Evolutionary conservation across 2,797 vertebrate species (phyloP), one percentile per base, ranked within the genome.

Genomic region (Nannoperca australis): DNA sequence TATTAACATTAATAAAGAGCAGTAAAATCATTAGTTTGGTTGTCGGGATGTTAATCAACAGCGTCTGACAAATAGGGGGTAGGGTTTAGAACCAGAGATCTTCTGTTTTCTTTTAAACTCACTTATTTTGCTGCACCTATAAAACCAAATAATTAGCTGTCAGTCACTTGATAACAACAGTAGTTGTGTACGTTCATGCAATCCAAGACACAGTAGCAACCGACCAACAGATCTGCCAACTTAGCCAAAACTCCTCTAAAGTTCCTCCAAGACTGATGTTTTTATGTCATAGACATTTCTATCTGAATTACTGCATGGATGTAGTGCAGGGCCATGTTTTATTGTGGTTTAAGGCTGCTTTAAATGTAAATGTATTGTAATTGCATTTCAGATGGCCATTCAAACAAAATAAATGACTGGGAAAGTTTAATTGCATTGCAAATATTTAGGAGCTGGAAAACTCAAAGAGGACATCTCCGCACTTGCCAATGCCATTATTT

Each of bases 81-180:
- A n/a, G 3, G 30, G 7, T 47, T 4, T 18, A 44, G 15, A 64
- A 56, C 20, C 11, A n/a, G 20, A 49, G 4, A n/a, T n/a, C 34
- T 42, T 51, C 0, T 62, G 27, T 59, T 47, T 49, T 38, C 27
- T 47, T 47, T 47, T n/a, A 4, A 30, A 40, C 32, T 32, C 18
- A 50, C 54, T 24, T 61, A 18, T 50, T 64, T 24, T 50, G 11
- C 30, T 38, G 70, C 54, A 58, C 7, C 27, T 9, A 15, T 6
- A 10, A 67, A 55, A 50, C 5, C 27, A 62, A 42, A 73, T 13
- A 73, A 60, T 72, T 64, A 76, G 50, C 17, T 62, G 55, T 49
- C 7, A 56, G 18, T 80, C 69, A 60, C 44, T 10, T 24, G n/a
- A 49, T 24, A 62, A 32, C 5, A 51, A 54, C 56, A 63, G 7